Evolutionary conservation across 2,888 invertebrate species (phyloP).

Genomic region (Phalera bucephala): DNA sequence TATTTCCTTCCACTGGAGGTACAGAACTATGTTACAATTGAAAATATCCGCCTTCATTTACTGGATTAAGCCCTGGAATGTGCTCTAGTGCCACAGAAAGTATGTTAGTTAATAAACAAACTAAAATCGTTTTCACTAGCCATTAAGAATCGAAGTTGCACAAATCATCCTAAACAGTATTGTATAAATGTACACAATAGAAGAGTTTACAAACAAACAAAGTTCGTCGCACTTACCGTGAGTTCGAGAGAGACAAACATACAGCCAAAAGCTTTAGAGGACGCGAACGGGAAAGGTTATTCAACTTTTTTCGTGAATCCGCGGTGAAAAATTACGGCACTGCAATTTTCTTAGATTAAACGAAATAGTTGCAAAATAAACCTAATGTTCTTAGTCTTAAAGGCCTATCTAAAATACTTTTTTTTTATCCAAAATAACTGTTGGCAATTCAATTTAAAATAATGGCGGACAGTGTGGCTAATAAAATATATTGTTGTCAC

Average conservation of each 20-base stretch:
- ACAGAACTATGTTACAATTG: too few relatives aligned
- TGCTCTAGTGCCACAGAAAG: too few relatives aligned
- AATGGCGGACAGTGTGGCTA: neutral
- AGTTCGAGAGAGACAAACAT: conserved; percentile 43
- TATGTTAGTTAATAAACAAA: too few relatives aligned
- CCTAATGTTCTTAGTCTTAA: conserved; percentile 2
- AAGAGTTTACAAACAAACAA: conserved; percentile 68
- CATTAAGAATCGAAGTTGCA: too few relatives aligned
- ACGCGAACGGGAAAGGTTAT: conserved; percentile 60
- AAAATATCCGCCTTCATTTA: too few relatives aligned
- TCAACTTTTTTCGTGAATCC: conserved; percentile 60
- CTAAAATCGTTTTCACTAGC: too few relatives aligned
- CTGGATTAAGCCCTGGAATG: too few relatives aligned
- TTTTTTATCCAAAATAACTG: conserved; percentile 2
- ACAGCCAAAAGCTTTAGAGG: conserved; percentile 41
- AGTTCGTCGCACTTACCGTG: conserved; percentile 51
- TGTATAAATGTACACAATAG: conserved; percentile 44
- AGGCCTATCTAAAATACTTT: conserved; percentile 6
- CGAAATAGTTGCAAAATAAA: conserved; percentile 23
- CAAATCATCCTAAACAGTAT: conserved; percentile 19
- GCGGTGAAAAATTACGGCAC: conserved; percentile 50
- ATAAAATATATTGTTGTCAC: neutral
- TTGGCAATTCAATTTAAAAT: neutral
- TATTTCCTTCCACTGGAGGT: too few relatives aligned
- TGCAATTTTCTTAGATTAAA: conserved; percentile 46